phyloP scores from a whole-genome alignment of 1,140 invertebrate genomes.

The Rhopalosiphum maidis region DNA sequence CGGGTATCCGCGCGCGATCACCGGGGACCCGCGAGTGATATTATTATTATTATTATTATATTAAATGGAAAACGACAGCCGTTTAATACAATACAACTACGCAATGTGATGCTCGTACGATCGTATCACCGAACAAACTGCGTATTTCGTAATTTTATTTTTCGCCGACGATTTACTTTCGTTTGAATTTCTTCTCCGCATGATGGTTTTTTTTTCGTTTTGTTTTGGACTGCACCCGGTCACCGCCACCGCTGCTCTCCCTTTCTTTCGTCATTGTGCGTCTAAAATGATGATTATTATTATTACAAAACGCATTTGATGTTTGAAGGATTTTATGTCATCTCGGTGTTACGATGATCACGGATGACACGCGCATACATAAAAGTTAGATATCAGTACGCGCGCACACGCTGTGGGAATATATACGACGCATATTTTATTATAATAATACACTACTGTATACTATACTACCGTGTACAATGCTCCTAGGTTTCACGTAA shows the following conservation, averaged over 20 bases:
- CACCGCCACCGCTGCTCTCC: background rate
- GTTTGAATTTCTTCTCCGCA: constrained; percentile 19
- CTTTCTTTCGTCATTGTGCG: background rate
- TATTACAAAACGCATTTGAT: background rate
- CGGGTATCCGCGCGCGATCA: background rate
- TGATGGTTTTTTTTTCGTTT: background rate
- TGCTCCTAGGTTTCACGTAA: background rate
- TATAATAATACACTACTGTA: background rate
- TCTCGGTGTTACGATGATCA: background rate
- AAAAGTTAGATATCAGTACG: background rate
- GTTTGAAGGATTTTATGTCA: constrained; percentile 9
- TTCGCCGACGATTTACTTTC: background rate
- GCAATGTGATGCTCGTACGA: background rate
- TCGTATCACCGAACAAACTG: background rate
- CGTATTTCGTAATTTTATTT: background rate
- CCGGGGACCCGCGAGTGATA: background rate
- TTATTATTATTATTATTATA: background rate
- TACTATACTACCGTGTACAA: background rate
- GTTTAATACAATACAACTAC: background rate
- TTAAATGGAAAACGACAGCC: background rate
- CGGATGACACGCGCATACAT: background rate
- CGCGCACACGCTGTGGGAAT: background rate
- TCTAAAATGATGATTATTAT: background rate
- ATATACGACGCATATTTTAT: background rate
- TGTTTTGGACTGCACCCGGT: background rate